Conservation (phyloP, 2,113 vertebrate species). For the Quiscalus mexicanus region DNA sequence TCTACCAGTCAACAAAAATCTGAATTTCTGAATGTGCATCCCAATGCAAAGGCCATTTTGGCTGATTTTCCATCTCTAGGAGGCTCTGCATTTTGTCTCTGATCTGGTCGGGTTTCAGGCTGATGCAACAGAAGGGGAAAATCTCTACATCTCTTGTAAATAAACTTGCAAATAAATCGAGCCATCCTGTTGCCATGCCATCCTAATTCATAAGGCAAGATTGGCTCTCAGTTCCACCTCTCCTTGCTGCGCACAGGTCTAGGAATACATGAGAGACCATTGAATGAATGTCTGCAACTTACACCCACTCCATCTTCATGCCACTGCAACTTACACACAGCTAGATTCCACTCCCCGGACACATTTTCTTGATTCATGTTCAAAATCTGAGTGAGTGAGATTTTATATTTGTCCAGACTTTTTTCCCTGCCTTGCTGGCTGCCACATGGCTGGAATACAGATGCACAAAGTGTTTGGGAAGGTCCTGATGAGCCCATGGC, state of each 20-base stretch:
- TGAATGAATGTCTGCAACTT: neutral
- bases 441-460: neutral
- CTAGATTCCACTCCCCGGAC: neutral
- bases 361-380: neutral
- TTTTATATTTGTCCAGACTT: neutral
- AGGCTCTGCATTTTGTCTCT: neutral
- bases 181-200: neutral
- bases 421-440: neutral
- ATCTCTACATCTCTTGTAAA: neutral
- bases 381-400: neutral
- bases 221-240: neutral
- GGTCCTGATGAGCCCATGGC: fast-evolving
- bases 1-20: neutral
- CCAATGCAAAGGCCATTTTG: neutral
- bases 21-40: neutral
- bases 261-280: neutral
- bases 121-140: neutral
- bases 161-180: neutral
- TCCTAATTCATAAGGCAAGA: neutral
- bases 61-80: neutral
- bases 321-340: neutral
- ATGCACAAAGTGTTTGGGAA: neutral
- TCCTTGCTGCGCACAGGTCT: neutral
- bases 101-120: neutral
- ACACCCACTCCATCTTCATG: neutral